These are phyloP conservation scores for Antedon bifida DNA, from an alignment of 35 echinoderm and acorn worm genomes.

Conservation along the genomic window DNA sequence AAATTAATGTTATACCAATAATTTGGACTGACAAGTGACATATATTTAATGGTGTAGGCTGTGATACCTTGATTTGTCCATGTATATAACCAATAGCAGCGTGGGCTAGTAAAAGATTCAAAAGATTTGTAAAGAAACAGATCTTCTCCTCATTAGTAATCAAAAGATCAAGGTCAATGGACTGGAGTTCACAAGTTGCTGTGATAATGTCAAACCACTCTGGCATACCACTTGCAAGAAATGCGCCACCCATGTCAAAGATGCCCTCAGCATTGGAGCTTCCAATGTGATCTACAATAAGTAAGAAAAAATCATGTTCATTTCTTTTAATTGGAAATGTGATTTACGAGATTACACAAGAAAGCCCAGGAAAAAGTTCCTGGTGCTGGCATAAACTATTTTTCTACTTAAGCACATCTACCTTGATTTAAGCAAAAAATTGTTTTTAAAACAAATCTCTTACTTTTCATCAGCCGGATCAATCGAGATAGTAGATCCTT, in stretches of 20 bases:
- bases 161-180: conserved; percentile 57
- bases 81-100: conserved; percentile 51
- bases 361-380: no score
- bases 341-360: no score
- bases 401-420: no score
- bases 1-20: no score
- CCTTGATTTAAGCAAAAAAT: no score
- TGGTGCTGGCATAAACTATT: no score
- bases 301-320: background rate
- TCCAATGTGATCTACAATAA: conserved; percentile 29
- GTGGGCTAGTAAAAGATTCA: conserved; percentile 76
- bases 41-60: no score
- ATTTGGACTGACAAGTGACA: no score
- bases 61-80: conserved; percentile 24
- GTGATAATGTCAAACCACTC: conserved; percentile 63
- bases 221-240: conserved; percentile 16
- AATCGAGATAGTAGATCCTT: conserved; percentile 59
- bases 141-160: conserved; percentile 38
- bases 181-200: conserved; percentile 45
- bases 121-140: conserved; percentile 83
- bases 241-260: conserved; percentile 49
- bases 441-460: background rate
- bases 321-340: no score
- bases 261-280: conserved; percentile 4
- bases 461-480: conserved; percentile 74